A percentile compares a stretch with the other conserved stretches of the same genome.
These are phyloP conservation scores for Dryobates pubescens DNA, from an alignment of 2,797 vertebrate species.

Conservation along the genomic window DNA sequence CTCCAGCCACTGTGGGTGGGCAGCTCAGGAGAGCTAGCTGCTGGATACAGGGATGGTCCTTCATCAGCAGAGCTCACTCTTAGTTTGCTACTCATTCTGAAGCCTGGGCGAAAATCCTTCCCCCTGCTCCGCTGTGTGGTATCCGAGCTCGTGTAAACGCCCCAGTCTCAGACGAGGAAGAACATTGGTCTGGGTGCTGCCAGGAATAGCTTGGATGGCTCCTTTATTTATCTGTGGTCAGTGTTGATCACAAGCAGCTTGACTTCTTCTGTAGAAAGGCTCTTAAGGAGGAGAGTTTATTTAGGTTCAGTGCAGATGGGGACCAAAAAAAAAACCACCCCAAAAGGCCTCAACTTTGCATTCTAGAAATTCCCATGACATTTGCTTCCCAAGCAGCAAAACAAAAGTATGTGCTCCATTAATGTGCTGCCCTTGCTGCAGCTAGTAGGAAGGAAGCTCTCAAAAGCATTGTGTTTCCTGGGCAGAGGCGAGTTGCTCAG, in stretches of 20 bases:
- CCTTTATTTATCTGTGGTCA: not conserved
- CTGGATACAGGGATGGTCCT: not conserved
- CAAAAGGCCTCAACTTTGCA: not conserved
- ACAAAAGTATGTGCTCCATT: not conserved
- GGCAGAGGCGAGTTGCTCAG: not conserved
- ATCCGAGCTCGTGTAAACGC: not conserved
- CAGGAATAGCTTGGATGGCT: not conserved
- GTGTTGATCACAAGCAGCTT: not conserved
- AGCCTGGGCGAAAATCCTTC: not conserved
- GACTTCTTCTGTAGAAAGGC: not conserved
- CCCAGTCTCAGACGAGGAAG: not conserved
- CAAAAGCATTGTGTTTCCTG: not conserved
- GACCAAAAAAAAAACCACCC: not conserved
- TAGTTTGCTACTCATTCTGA: not conserved
- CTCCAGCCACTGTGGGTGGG: not conserved
- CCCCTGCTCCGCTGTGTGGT: not conserved
- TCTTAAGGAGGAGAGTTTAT: conserved; percentile 5
- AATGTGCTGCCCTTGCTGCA: not conserved
- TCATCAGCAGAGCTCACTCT: not conserved
- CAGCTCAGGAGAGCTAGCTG: not conserved
- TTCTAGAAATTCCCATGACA: conserved; percentile 28
- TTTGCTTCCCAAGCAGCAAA: conserved; percentile 19
- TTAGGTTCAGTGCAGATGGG: conserved; percentile 20
- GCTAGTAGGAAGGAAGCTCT: conserved; percentile 16
- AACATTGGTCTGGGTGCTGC: not conserved